Conservation (phyloP, 1,140 invertebrate species). For the Melanaphis sacchari region DNA sequence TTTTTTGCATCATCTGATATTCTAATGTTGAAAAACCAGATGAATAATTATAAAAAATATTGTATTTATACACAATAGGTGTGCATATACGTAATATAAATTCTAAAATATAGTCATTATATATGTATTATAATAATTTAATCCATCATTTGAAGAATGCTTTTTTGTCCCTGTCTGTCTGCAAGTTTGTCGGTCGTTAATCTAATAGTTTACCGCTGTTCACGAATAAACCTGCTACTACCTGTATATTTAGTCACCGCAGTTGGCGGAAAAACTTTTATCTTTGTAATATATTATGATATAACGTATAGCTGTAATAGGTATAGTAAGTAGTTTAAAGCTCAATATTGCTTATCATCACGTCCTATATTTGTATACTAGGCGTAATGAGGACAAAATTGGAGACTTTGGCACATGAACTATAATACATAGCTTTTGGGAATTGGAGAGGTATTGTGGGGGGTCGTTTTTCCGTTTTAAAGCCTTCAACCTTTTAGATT, state of each 20-base stretch:
- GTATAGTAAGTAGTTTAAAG: background rate
- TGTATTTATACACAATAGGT: no score
- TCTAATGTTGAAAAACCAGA: background rate
- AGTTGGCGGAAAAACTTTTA: background rate
- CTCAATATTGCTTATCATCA: background rate
- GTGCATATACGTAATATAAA: no score
- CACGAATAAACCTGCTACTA: background rate
- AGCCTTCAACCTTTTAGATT: conserved; percentile 37
- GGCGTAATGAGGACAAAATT: background rate
- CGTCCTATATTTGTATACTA: background rate
- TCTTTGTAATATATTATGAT: background rate
- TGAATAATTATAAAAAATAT: background rate
- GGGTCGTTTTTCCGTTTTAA: background rate
- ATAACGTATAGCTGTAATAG: background rate
- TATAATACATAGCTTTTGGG: background rate
- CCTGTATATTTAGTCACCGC: background rate
- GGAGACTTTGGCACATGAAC: background rate
- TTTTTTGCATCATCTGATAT: background rate
- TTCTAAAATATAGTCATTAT: no score
- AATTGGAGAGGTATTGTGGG: background rate
- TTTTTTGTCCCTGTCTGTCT: background rate
- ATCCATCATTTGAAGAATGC: background rate
- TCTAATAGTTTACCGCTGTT: background rate
- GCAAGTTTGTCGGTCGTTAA: background rate
- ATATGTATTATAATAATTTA: background rate